These are phyloP conservation scores for Tigriopus japonicus DNA, from an alignment of 1,140 invertebrate species.

Conservation along the genomic window DNA sequence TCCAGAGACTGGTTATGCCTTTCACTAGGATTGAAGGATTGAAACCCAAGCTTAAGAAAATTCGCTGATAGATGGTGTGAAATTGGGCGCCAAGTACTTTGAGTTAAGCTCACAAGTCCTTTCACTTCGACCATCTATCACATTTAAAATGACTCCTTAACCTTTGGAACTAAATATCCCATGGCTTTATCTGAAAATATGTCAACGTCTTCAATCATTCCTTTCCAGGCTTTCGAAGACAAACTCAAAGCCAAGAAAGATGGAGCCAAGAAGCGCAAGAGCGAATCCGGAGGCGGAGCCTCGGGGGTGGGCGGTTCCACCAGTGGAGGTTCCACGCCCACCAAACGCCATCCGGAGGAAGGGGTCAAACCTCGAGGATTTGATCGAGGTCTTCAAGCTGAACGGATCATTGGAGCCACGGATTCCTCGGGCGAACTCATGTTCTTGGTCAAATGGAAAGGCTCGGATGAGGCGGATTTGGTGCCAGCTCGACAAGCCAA, in stretches of 20 bases:
- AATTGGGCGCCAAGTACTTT: too few relatives aligned
- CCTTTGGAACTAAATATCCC: too few relatives aligned
- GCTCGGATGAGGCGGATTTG: slow-evolving; percentile 81
- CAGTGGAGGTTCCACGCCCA: neutral
- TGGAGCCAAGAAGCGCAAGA: neutral
- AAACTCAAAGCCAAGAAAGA: slow-evolving; percentile 10
- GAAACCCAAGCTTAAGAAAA: too few relatives aligned
- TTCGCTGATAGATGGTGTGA: too few relatives aligned
- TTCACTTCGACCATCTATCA: too few relatives aligned
- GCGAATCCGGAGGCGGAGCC: neutral
- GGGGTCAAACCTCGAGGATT: slow-evolving; percentile 40
- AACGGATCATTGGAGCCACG: slow-evolving; percentile 85
- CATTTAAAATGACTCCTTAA: too few relatives aligned
- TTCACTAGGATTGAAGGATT: too few relatives aligned
- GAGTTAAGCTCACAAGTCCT: too few relatives aligned
- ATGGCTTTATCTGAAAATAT: too few relatives aligned
- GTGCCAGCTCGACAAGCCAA: slow-evolving; percentile 81
- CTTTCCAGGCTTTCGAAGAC: neutral
- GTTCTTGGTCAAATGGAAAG: slow-evolving; percentile 97
- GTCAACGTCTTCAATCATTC: too few relatives aligned
- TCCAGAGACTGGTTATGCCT: too few relatives aligned
- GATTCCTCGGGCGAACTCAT: slow-evolving; percentile 84
- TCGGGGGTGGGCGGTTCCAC: neutral
- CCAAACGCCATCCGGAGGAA: slow-evolving; percentile 15
- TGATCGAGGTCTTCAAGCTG: slow-evolving; percentile 70